Evolutionary conservation across 2,797 vertebrate genomes (phyloP).

Genomic region (Babyrousa celebensis): DNA sequence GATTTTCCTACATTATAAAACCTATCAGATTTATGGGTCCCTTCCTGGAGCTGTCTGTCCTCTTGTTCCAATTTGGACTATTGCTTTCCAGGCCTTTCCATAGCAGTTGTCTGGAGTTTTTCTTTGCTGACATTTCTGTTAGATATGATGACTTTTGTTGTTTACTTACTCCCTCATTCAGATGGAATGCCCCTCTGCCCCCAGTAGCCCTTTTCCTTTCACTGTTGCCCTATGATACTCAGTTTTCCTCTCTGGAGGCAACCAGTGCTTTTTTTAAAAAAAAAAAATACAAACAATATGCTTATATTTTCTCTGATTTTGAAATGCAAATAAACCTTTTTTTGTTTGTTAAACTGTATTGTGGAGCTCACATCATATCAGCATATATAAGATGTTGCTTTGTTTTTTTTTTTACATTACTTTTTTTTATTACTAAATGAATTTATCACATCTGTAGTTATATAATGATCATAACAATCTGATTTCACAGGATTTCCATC

Average conservation of each 20-base stretch:
- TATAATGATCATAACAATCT: no score
- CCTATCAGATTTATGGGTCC: neutral
- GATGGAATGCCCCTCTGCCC: neutral
- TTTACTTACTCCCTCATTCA: slow-evolving; percentile 22
- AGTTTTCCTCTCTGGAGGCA: slow-evolving; percentile 9
- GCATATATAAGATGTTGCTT: neutral
- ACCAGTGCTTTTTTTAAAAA: neutral
- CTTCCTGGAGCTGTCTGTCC: neutral
- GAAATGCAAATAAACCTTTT: slow-evolving; percentile 18
- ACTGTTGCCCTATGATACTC: neutral
- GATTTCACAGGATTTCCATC: no score
- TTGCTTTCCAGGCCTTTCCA: neutral
- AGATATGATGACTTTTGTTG: slow-evolving; percentile 14
- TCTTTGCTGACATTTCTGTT: slow-evolving; percentile 6
- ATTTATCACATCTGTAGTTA: no score
- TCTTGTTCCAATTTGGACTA: neutral
- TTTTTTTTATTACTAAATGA: no score
- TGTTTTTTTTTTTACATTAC: neutral
- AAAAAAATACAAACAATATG: neutral
- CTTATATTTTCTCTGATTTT: neutral
- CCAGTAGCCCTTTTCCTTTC: neutral
- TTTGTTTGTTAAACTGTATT: neutral
- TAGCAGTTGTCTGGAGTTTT: neutral
- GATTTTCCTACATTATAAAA: neutral
- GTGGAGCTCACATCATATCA: neutral